Base-by-base conservation (phyloP, 1,140 invertebrate species). In the Aphis gossypii region DNA sequence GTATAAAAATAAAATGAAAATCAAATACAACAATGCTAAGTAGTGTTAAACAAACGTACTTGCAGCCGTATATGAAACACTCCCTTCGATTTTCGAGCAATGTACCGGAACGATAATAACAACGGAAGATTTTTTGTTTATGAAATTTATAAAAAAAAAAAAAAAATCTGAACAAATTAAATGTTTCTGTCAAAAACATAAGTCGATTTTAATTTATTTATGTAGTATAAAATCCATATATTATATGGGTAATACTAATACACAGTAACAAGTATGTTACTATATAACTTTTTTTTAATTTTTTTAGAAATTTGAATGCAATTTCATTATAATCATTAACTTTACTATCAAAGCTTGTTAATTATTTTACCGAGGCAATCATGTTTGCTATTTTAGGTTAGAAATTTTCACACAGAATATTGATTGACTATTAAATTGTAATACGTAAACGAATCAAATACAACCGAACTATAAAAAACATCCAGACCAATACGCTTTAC, bases 21-120 rank as follows among this genome's bases (percentile, higher is more conserved):
- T 44, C 83, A 20, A 68, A 48, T 35, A n/a, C 60, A n/a, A 92
- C 41, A 44, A 86, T 30, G 23, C 84, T 46, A 86, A 86, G 41
- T 46, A 46, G 68, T 92, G 90, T 92, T 92, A 92, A 92, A 76
- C 54, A 92, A 92, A 76, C 90, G 38, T 46, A 46, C 9, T 30
- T 41, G 14, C 44, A 21, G 60, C 5, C 14, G 30, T 46, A n/a
- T 82, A 54, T 68, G 41, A 88, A 88, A 88, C 86, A 35, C 30
- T 46, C 46, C 30, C 46, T 23, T 51, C 38, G 30, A 35, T 88
- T 38, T 84, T 25, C 23, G 83, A 11, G 38, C 23, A 86, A 25
- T 48, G 44, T 38, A n/a, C 44, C 11, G 30, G 9, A 44, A 44
- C 23, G 23, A 25, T 1, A 14, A n/a, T 48, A 46, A 44, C 11